A percentile compares a stretch with the other conserved stretches of the same genome.
These are phyloP conservation scores for Rambutsinella grinnellia DNA, from an alignment of 2,888 invertebrate species.

Conservation along the genomic window DNA sequence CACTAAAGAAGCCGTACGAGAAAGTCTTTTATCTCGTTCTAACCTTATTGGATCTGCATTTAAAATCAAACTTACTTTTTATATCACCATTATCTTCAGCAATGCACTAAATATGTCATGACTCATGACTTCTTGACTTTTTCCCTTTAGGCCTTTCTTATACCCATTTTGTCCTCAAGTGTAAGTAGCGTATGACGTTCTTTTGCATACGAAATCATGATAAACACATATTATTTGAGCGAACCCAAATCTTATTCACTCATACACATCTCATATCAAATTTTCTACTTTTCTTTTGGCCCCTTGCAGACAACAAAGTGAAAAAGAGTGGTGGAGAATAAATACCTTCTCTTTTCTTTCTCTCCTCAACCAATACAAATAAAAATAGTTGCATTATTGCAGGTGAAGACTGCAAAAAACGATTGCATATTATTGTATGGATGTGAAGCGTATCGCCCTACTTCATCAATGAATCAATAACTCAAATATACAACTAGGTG, in stretches of 20 bases:
- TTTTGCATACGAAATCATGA: too few relatives aligned
- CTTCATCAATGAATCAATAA: constrained; percentile 54
- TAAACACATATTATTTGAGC: too few relatives aligned
- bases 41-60: not conserved
- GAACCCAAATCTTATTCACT: too few relatives aligned
- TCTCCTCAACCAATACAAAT: constrained; percentile 21
- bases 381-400: constrained; percentile 23
- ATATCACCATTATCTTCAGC: not conserved
- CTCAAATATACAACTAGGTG: constrained; percentile 44
- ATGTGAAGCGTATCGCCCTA: constrained; percentile 53
- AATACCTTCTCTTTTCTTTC: not conserved
- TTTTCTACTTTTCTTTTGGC: too few relatives aligned
- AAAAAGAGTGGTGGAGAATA: not conserved
- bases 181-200: too few relatives aligned
- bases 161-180: too few relatives aligned
- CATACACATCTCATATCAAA: too few relatives aligned
- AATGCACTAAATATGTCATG: constrained; percentile 20
- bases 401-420: not conserved
- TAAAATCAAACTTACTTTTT: not conserved
- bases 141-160: too few relatives aligned
- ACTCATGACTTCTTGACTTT: not conserved
- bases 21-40: not conserved
- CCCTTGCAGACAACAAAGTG: not conserved
- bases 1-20: not conserved
- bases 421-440: constrained; percentile 36